Evolutionary conservation across 2,797 vertebrate species (phyloP), one percentile per base, ranked within the genome.

Genomic region (Sphaeramia orbicularis): DNA sequence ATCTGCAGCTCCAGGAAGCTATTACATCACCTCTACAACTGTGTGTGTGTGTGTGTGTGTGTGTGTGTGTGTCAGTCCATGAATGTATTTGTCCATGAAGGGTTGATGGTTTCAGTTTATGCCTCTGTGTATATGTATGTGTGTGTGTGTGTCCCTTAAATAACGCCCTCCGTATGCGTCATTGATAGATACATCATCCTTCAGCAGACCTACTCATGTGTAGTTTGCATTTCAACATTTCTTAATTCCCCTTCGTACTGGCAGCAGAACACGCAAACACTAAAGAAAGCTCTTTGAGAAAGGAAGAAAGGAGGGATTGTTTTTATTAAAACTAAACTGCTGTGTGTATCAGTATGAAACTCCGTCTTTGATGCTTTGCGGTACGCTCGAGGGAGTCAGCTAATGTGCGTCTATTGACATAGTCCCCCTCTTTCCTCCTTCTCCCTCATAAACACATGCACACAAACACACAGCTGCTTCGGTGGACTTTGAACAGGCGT

Each of bases 401-500:
- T 78, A 60, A 45, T 68, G 57, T 71, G 63, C 65, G 60, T 68
- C 14, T 71, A 44, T 80, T 85, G 73, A 85, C 71, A 76, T 55
- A 82, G 64, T 16, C 61, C 15, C 19, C 15, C 36, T 24, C 48
- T 66, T 61, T 70, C 63, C 50, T 47, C 32, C 6, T 2, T 52
- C 50, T 56, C 44, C 45, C 30, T 65, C 36, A 45, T 32, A 65
- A 63, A 68, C 24, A 51, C 35, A 51, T 45, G 57, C 61, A 68
- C 56, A 70, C 53, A 65, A 64, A 72, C 24, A 65, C 55, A 57
- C 81, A 84, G 84, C 80, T 87, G 86, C 47, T 41, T 56, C 13
- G 21, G 45, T 77, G 67, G 81, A 86, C 73, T 82, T 80, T 85
- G 81, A 65, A 78, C 64, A 56, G 62, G 65, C 48, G 24, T 83